phyloP scores from a whole-genome alignment of 2,113 vertebrate genomes.

The Hippocampus guttulatus region DNA sequence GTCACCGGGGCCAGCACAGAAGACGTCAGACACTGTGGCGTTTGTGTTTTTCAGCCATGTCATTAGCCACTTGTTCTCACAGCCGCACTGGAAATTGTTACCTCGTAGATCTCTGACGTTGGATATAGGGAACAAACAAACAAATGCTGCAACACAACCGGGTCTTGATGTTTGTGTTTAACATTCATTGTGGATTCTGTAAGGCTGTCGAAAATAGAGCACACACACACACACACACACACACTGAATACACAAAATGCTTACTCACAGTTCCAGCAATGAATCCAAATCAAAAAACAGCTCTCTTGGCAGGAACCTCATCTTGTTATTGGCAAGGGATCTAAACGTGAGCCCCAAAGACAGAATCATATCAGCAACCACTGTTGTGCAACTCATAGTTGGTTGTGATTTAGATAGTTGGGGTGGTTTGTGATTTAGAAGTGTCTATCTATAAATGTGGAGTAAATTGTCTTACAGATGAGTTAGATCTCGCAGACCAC shows the following conservation, averaged over 20 bases:
- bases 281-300: conserved; percentile 92
- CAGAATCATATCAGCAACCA: neutral
- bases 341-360: conserved; percentile 67
- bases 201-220: conserved; percentile 22
- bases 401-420: neutral
- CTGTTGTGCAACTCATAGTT: neutral
- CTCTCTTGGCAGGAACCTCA: conserved; percentile 86
- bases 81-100: conserved; percentile 92
- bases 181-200: neutral
- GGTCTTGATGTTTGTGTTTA: neutral
- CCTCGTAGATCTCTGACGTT: conserved; percentile 87
- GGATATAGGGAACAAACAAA: conserved; percentile 1
- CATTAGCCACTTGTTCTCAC: conserved; percentile 96
- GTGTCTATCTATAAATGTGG: neutral
- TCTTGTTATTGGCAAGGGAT: conserved; percentile 92
- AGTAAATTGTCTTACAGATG: conserved; percentile 84
- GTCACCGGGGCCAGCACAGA: conserved; percentile 82
- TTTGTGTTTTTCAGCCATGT: conserved; percentile 96
- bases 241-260: conserved; percentile 48
- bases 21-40: conserved; percentile 89
- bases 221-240: conserved; percentile 24
- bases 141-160: neutral
- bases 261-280: conserved; percentile 95
- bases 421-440: neutral
- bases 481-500: conserved; percentile 89